phyloP scores from a whole-genome alignment of 2,797 vertebrate genomes.

The Dipus sagitta region DNA sequence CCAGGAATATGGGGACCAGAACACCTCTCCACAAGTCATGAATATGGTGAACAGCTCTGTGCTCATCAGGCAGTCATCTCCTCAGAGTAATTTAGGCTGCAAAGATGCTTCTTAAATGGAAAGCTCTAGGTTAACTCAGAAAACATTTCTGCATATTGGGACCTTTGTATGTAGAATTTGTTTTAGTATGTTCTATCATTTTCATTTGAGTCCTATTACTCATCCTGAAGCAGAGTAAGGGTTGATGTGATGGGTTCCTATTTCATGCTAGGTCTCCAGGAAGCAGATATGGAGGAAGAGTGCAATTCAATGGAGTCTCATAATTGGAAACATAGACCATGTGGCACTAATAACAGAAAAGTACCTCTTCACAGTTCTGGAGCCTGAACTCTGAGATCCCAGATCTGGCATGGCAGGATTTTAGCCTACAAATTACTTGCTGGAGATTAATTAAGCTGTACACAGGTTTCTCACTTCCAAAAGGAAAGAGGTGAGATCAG shows the following conservation, averaged over 20 bases:
- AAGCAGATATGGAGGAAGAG: not conserved
- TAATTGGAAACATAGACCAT: not conserved
- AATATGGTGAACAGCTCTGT: constrained; percentile 67
- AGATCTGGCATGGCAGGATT: not conserved
- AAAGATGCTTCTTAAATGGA: constrained; percentile 56
- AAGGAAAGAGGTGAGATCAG: not conserved
- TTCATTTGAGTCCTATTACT: not conserved
- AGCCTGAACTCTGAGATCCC: not conserved
- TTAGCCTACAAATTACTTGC: not conserved
- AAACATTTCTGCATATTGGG: not conserved
- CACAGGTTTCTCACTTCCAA: not conserved
- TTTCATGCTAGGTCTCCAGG: not conserved
- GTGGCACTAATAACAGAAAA: not conserved
- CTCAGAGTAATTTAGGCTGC: constrained; percentile 49
- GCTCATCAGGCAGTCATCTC: constrained; percentile 18
- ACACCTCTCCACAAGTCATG: constrained; percentile 53
- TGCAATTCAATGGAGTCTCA: not conserved
- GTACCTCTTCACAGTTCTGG: not conserved
- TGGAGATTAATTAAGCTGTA: not conserved
- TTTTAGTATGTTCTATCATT: constrained; percentile 1
- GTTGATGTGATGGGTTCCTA: not conserved
- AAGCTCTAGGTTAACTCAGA: constrained; percentile 45
- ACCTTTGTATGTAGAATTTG: not conserved
- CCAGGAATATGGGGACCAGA: constrained; percentile 29
- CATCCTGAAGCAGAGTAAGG: not conserved